These are phyloP conservation scores for Ophioninae sp. DNA, from an alignment of 2,888 invertebrate genomes.

Conservation along the genomic window DNA sequence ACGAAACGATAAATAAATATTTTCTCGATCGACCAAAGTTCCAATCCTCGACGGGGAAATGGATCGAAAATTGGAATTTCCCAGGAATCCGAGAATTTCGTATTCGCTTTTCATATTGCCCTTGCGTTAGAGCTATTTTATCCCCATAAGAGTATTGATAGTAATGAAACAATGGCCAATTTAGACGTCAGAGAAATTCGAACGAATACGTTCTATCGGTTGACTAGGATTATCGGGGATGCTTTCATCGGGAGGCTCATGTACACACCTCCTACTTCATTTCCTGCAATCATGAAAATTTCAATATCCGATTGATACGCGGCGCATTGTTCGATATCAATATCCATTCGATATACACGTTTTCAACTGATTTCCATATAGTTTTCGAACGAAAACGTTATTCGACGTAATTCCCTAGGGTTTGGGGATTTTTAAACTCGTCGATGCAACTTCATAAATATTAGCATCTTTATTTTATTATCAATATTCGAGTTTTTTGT, in stretches of 20 bases:
- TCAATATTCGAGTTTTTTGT: too few species aligned
- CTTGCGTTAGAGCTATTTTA: background rate
- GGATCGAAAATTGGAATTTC: too few species aligned
- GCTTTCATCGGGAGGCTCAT: constrained; percentile 8
- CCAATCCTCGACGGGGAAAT: too few species aligned
- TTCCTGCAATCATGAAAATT: constrained; percentile 55
- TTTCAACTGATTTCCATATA: background rate
- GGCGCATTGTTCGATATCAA: constrained; percentile 8
- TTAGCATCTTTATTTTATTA: too few species aligned
- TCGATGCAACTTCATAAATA: too few species aligned
- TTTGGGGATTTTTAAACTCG: too few species aligned
- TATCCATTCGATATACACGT: background rate
- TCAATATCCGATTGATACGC: constrained; percentile 45
- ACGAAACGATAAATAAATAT: too few species aligned
- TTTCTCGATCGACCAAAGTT: too few species aligned
- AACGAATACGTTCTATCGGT: background rate
- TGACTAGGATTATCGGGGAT: too few species aligned
- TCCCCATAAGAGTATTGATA: background rate
- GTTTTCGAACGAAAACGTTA: background rate
- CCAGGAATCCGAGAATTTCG: background rate
- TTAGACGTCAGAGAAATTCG: constrained; percentile 41
- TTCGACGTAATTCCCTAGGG: background rate
- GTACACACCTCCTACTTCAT: constrained; percentile 45
- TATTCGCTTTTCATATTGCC: constrained; percentile 7
- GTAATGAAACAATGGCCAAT: constrained; percentile 52